phyloP scores from a whole-genome alignment of 1,140 invertebrate genomes.

The Dermatophagoides farinae region DNA sequence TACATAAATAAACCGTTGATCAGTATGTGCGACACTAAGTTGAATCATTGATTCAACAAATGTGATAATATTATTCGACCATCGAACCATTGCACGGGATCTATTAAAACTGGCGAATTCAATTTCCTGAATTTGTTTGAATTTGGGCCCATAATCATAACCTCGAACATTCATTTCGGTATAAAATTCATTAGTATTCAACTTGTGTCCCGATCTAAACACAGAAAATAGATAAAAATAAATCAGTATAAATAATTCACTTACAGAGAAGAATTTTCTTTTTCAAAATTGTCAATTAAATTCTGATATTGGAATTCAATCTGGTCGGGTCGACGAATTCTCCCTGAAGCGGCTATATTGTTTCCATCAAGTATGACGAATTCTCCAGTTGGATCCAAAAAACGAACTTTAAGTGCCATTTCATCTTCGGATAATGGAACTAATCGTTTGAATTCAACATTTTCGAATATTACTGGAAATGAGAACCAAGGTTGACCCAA shows the following conservation, averaged over 20 bases:
- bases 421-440: constrained; percentile 31
- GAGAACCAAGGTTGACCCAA: constrained; percentile 24
- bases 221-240: not conserved
- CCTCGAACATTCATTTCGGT: constrained; percentile 33
- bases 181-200: constrained; percentile 38
- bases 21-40: constrained; percentile 18
- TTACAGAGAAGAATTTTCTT: constrained; percentile 1
- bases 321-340: constrained; percentile 40
- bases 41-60: constrained; percentile 35
- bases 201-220: constrained; percentile 22
- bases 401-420: not conserved
- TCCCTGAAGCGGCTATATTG: constrained; percentile 40
- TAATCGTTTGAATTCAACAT: constrained; percentile 32
- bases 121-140: constrained; percentile 26
- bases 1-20: not conserved
- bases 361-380: constrained; percentile 11
- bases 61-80: constrained; percentile 33
- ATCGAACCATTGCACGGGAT: constrained; percentile 18
- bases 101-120: not conserved
- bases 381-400: constrained; percentile 9
- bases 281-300: constrained; percentile 12
- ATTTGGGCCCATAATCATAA: constrained; percentile 34
- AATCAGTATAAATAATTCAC: not conserved
- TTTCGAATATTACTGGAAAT: constrained; percentile 29
- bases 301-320: constrained; percentile 8